phyloP scores from a whole-genome alignment of 2,797 vertebrate species.

The Lepus townsendii region DNA sequence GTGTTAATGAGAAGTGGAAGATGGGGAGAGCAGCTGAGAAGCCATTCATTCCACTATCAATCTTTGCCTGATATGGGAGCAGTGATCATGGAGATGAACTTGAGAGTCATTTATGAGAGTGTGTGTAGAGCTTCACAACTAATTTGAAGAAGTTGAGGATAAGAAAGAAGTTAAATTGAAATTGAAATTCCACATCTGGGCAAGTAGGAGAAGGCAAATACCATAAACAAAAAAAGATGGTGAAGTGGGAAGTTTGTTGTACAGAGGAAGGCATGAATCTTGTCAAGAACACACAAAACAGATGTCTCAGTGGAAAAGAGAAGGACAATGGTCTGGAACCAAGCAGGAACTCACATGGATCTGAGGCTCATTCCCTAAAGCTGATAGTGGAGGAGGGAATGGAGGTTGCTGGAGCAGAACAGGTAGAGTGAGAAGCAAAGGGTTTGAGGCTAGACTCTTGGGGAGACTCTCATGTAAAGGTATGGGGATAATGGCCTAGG shows the following conservation, averaged over 20 bases:
- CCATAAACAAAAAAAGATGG: not conserved
- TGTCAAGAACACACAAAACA: not conserved
- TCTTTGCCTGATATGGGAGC: not conserved
- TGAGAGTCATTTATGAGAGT: not conserved
- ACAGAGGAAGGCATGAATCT: not conserved
- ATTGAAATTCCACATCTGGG: not conserved
- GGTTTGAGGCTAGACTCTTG: not conserved
- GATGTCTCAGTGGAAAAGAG: not conserved
- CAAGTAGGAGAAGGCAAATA: not conserved
- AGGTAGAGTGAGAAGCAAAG: not conserved
- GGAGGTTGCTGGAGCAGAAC: not conserved
- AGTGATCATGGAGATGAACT: not conserved
- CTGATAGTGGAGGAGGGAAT: not conserved
- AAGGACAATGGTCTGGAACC: not conserved
- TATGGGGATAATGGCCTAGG: not conserved
- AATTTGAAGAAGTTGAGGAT: not conserved
- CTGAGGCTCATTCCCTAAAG: not conserved
- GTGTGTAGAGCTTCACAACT: not conserved
- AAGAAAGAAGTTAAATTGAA: conserved; percentile 30
- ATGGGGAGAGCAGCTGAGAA: not conserved
- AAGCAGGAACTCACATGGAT: not conserved
- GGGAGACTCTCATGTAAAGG: not conserved
- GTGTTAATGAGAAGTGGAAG: not conserved
- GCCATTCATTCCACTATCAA: not conserved
- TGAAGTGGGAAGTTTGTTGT: not conserved